Evolutionary conservation across 2,113 vertebrate genomes (phyloP).

Genomic region (mouse (Mus musculus)): GRCm39 chr6:98939001-98939500

Average conservation of each 20-base stretch:
- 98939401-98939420: not conserved
- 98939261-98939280: not conserved
- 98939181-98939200: not conserved
- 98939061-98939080: not conserved
- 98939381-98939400: not conserved
- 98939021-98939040: not conserved
- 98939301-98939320: not conserved
- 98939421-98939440: not conserved
- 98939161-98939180: not conserved
- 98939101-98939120: not conserved
- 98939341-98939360: not conserved
- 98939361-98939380: not conserved
- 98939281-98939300: not conserved
- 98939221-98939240: not conserved
- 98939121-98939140: not conserved
- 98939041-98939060: too few relatives aligned
- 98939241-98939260: not conserved
- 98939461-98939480: not conserved
- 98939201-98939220: not conserved
- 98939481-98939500: not conserved
- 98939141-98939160: not conserved
- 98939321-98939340: not conserved
- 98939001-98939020: rapidly evolving
- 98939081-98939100: not conserved
- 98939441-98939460: not conserved